Evolutionary conservation across 2,113 vertebrate species (phyloP).

Genomic region (Gobiocypris rarus): DNA sequence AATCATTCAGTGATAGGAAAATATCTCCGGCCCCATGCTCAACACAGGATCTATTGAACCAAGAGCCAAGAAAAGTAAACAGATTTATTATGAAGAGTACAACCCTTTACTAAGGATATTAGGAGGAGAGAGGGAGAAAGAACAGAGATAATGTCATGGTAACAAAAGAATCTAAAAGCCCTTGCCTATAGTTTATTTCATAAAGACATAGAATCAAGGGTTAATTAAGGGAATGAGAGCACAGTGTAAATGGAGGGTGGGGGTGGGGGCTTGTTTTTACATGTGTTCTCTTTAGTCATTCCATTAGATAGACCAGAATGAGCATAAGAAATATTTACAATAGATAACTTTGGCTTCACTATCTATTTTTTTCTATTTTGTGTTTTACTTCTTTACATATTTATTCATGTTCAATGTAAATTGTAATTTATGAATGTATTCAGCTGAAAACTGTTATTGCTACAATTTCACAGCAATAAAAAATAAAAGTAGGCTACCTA

Average conservation of each 20-base stretch:
- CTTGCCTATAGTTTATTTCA: background rate
- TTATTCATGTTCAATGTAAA: too few species aligned
- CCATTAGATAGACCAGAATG: background rate
- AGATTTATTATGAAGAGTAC: conserved; percentile 34
- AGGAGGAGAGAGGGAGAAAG: background rate
- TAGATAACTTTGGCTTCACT: too few species aligned
- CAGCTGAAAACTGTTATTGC: too few species aligned
- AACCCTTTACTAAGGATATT: conserved; percentile 30
- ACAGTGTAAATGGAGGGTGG: background rate
- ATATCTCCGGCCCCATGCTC: background rate
- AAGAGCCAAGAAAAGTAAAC: conserved; percentile 37
- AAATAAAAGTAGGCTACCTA: too few species aligned
- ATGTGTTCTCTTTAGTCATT: background rate
- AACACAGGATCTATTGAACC: conserved; percentile 32
- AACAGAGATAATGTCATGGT: conserved; percentile 4
- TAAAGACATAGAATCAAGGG: conserved; percentile 21
- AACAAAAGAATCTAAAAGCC: conserved; percentile 3
- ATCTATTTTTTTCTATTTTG: too few species aligned
- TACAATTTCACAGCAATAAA: too few species aligned
- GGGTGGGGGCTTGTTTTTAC: too few species aligned
- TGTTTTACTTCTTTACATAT: too few species aligned
- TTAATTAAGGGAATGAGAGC: background rate
- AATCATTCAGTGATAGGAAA: conserved; percentile 23
- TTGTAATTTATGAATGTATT: too few species aligned
- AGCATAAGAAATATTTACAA: background rate